Conservation (phyloP, 2,113 vertebrate genomes). For the Stercorarius parasiticus region DNA sequence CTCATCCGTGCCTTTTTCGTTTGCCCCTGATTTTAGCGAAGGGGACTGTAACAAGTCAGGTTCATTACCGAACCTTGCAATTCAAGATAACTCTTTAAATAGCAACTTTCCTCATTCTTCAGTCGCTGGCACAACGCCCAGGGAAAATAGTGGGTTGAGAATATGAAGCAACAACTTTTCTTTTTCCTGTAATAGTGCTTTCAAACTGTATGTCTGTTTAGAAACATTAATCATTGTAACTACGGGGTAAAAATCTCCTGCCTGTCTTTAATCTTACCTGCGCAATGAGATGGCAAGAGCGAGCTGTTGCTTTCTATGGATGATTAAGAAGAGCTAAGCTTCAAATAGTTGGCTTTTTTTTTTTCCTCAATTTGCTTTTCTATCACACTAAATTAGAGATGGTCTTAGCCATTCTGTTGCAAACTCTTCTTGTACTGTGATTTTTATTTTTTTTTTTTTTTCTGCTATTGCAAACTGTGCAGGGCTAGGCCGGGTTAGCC, state of each 20-base stretch:
- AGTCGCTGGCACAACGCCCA: slow-evolving; percentile 40
- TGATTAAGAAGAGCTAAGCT: slow-evolving; percentile 28
- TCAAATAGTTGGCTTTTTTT: background rate
- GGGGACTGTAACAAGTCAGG: background rate
- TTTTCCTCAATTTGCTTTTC: slow-evolving; percentile 23
- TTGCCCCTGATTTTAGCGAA: slow-evolving; percentile 1
- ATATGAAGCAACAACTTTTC: slow-evolving; percentile 42
- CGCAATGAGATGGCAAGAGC: slow-evolving; percentile 3
- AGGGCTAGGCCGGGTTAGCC: background rate
- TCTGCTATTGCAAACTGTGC: background rate
- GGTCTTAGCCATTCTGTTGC: background rate
- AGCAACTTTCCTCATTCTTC: slow-evolving; percentile 38
- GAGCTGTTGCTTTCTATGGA: background rate
- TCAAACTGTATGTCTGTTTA: slow-evolving; percentile 57
- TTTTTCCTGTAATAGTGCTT: slow-evolving; percentile 43
- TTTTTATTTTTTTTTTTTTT: background rate
- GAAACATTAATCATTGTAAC: slow-evolving; percentile 62
- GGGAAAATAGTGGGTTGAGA: slow-evolving; percentile 55
- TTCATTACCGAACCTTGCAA: slow-evolving; percentile 29
- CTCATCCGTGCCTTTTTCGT: background rate
- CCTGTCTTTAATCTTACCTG: slow-evolving; percentile 48
- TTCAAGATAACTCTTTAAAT: slow-evolving; percentile 55
- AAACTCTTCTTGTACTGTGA: background rate
- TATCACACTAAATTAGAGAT: slow-evolving; percentile 3
- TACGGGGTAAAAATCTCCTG: slow-evolving; percentile 30